Conservation (phyloP, 1,140 invertebrate genomes). For the Meteorus sp. region DNA sequence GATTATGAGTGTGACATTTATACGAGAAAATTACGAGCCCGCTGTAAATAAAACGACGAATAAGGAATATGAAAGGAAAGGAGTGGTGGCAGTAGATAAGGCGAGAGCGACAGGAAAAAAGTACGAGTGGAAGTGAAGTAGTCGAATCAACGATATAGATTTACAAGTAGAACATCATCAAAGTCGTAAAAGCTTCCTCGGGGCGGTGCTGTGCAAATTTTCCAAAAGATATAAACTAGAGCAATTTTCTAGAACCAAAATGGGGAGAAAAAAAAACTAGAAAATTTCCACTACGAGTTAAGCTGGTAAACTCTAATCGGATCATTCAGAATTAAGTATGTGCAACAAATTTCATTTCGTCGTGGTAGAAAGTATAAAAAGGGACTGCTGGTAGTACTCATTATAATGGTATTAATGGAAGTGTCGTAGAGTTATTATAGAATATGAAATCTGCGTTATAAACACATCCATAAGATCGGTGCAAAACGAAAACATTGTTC, state of each 20-base stretch:
- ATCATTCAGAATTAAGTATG: too few species aligned
- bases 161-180: not conserved
- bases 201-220: not conserved
- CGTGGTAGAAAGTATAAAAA: too few species aligned
- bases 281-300: conserved; percentile 13
- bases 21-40: not conserved
- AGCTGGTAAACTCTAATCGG: conserved; percentile 25
- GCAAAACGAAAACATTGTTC: too few species aligned
- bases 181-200: not conserved
- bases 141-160: conserved; percentile 7
- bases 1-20: not conserved
- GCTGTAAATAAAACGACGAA: conserved; percentile 6
- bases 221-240: not conserved
- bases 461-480: too few species aligned
- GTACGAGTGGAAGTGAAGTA: not conserved
- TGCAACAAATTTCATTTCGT: too few species aligned
- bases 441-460: too few species aligned
- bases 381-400: too few species aligned
- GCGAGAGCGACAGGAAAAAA: not conserved
- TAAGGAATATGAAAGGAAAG: not conserved
- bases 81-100: not conserved
- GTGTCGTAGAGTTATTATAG: too few species aligned
- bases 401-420: too few species aligned
- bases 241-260: not conserved
- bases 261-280: conserved; percentile 20